Evolutionary conservation across 2,888 invertebrate genomes (phyloP), one percentile per base, ranked within the genome.

Genomic region (Acleris laterana): DNA sequence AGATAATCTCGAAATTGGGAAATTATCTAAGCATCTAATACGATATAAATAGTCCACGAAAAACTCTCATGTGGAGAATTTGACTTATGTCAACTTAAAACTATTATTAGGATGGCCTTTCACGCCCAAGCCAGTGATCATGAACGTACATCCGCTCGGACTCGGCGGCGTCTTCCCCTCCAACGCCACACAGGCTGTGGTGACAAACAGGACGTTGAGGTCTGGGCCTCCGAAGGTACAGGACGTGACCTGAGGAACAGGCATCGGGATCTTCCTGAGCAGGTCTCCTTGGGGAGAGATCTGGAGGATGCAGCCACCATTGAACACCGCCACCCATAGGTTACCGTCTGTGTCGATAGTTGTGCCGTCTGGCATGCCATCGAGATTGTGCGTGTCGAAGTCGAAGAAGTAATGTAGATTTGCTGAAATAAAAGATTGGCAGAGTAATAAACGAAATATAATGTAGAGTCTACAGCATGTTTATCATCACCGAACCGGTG

Each of bases 321-420:
- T 90, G 80, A 95, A 97, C 42, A 95, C 94, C 0, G 96, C 96
- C 4, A 97, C 94, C 95, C 96, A 97, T 1, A 97, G 85, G 77
- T 96, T 95, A 1, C 95, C 96, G 68, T 96, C 95, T 0, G 93
- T 90, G 82, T 97, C 97, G 58, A 96, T 96, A 44, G 96, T 95
- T 94, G 95, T 95, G 2, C 96, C 96, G 80, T 96, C 96, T 0
- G 95, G 95, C 42, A 94, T 74, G 1, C 89, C 91, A 0, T 77
- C 80, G 1, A 90, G 52, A 1, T 85, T 82, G 69, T 88, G 81
- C 55, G 83, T 78, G 46, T 85, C 86, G 51, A 96, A 90, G 78
- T 96, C 94, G 78, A 95, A 95, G 42, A 95, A 82, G 62, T 94
- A 88, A 70, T 90, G 93, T 66, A 93, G 84, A 79, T 95, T 95